Percentiles rank a stretch among this genome's conserved stretches.
Conservation (phyloP, 2,113 vertebrate species). For the Cheilinus undulatus region DNA sequence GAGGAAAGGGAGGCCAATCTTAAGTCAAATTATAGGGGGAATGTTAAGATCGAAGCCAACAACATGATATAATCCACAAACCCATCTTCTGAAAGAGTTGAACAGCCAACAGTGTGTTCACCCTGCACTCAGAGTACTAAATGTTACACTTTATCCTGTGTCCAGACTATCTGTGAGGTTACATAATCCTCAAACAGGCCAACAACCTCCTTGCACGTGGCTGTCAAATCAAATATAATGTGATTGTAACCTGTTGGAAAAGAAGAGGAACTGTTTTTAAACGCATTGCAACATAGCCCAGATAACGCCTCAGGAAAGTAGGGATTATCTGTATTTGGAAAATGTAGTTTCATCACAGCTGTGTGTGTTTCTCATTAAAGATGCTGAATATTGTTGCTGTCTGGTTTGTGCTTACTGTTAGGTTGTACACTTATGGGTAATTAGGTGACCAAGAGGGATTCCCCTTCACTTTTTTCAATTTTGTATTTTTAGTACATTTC, state of each 20-base stretch:
- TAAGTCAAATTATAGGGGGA: neutral
- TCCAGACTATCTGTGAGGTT: neutral
- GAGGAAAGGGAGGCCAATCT: neutral
- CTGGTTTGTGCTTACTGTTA: too few relatives aligned
- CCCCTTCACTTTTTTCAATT: too few relatives aligned
- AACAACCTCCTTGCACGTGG: neutral
- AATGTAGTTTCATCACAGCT: too few relatives aligned
- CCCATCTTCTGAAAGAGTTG: neutral
- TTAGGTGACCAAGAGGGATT: too few relatives aligned
- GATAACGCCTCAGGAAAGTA: too few relatives aligned
- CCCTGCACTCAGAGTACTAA: constrained; percentile 6
- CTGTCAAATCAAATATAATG: neutral
- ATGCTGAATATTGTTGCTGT: too few relatives aligned
- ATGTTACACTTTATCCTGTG: neutral
- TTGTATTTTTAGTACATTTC: too few relatives aligned
- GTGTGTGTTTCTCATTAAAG: too few relatives aligned
- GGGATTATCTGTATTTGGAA: too few relatives aligned
- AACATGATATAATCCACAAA: neutral
- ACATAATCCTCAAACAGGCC: constrained; percentile 19
- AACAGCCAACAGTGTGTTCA: constrained; percentile 49
- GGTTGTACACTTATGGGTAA: too few relatives aligned
- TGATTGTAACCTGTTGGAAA: neutral
- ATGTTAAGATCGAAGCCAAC: neutral
- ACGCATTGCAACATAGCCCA: too few relatives aligned
- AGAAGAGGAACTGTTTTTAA: too few relatives aligned